A percentile compares a stretch with the other conserved stretches of the same genome.
Evolutionary conservation across 2,113 vertebrate genomes (phyloP).

Genomic region (Pipra filicauda): DNA sequence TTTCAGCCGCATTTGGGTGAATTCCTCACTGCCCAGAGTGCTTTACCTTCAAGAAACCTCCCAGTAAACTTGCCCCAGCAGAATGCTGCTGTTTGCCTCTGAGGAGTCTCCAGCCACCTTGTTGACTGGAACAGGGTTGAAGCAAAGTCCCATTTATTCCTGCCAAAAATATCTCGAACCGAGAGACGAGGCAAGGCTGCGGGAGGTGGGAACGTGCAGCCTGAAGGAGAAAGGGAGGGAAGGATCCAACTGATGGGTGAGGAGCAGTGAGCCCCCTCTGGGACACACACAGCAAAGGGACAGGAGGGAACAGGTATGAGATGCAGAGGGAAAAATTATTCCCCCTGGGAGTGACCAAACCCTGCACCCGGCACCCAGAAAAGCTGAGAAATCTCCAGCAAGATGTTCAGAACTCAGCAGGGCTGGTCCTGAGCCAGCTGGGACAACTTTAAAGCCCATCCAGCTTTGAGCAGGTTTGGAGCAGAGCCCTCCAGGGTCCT

Average conservation of each 20-base stretch:
- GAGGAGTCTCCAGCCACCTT: background rate
- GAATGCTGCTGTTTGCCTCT: background rate
- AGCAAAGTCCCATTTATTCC: constrained; percentile 15
- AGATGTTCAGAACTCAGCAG: background rate
- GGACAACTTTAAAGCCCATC: background rate
- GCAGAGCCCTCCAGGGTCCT: background rate
- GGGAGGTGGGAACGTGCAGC: background rate
- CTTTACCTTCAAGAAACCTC: background rate
- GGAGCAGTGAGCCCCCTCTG: background rate
- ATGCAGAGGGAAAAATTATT: background rate
- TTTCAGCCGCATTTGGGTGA: background rate
- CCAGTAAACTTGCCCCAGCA: background rate
- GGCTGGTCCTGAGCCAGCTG: background rate
- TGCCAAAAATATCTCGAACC: background rate
- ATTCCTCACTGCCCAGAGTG: background rate
- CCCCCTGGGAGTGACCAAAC: background rate
- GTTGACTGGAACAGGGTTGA: background rate
- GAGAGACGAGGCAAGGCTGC: background rate
- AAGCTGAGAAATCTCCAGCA: background rate
- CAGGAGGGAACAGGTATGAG: background rate
- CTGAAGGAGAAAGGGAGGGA: background rate
- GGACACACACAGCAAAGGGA: accelerated
- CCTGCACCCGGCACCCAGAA: background rate
- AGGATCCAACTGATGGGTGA: accelerated
- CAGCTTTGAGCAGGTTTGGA: background rate